Conservation (phyloP, 2,113 vertebrate genomes). For the Thymallus thymallus region DNA sequence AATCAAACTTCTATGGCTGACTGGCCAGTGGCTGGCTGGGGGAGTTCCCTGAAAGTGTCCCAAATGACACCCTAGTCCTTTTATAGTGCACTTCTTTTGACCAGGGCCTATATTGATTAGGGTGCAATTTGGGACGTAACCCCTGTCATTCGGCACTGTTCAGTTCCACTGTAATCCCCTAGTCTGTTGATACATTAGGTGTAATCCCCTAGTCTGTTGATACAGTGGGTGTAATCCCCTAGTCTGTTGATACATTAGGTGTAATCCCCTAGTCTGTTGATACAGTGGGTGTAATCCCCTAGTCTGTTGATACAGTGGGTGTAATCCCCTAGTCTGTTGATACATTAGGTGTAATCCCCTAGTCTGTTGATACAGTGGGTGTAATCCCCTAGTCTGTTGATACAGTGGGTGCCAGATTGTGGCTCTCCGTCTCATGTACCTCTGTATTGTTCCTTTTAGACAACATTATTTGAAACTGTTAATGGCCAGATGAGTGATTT, state of each 20-base stretch:
- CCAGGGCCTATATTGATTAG: not conserved
- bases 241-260: too few species aligned
- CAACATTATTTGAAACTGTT: slow-evolving; percentile 28
- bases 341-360: too few species aligned
- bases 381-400: slow-evolving; percentile 18
- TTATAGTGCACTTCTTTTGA: not conserved
- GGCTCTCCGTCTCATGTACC: not conserved
- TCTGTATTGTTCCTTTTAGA: slow-evolving; percentile 38
- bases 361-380: too few species aligned
- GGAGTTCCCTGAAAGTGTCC: not conserved
- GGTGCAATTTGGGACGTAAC: not conserved
- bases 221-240: slow-evolving; percentile 13
- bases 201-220: slow-evolving; percentile 15
- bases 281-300: too few species aligned
- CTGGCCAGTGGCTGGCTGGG: not conserved
- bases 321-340: slow-evolving; percentile 15
- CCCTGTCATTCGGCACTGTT: not conserved
- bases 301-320: too few species aligned
- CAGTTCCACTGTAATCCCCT: not conserved
- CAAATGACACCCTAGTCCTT: too few species aligned
- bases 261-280: slow-evolving; percentile 15
- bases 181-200: too few species aligned
- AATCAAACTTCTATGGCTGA: slow-evolving; percentile 40
- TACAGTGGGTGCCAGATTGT: slow-evolving; percentile 11
- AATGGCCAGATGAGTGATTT: slow-evolving; percentile 44